Evolutionary conservation across 2,888 invertebrate genomes (phyloP).

Genomic region (Epicampocera succincta): DNA sequence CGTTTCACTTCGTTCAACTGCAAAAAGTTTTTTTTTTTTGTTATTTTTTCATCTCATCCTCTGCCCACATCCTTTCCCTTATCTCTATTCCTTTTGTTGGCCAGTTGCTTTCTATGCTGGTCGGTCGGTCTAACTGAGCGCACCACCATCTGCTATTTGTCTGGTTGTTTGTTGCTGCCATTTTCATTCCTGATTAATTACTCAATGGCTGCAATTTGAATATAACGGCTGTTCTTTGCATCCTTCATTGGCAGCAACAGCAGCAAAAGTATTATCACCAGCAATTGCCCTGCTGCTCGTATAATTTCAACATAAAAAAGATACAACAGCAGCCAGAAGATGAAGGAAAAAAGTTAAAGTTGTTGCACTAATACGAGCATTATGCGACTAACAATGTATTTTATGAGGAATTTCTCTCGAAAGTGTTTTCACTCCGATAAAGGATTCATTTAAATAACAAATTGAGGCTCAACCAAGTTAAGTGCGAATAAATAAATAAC

Average conservation of each 20-base stretch:
- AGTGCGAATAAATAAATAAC: constrained; percentile 36
- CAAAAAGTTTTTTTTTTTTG: neutral
- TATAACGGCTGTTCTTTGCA: constrained; percentile 47
- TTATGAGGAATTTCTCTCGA: constrained; percentile 39
- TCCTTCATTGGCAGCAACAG: constrained; percentile 46
- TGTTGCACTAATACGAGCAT: neutral
- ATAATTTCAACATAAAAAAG: constrained; percentile 17
- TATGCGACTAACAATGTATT: neutral
- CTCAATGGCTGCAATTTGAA: constrained; percentile 64
- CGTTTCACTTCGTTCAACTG: neutral
- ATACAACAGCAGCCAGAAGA: constrained; percentile 12
- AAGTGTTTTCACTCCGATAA: constrained; percentile 50
- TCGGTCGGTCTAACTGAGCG: neutral
- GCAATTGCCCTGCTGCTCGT: constrained; percentile 34
- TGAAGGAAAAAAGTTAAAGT: neutral
- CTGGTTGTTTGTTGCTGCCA: constrained; percentile 46
- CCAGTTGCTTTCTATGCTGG: constrained; percentile 32
- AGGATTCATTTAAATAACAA: constrained; percentile 51
- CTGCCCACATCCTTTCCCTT: neutral
- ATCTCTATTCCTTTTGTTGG: constrained; percentile 27
- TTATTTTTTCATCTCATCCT: neutral
- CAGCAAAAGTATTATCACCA: constrained; percentile 24
- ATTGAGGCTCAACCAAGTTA: constrained; percentile 20
- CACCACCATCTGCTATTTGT: constrained; percentile 23
- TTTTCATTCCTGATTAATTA: constrained; percentile 69